phyloP scores from a whole-genome alignment of 2,888 invertebrate genomes.

The Drosophila dives region DNA sequence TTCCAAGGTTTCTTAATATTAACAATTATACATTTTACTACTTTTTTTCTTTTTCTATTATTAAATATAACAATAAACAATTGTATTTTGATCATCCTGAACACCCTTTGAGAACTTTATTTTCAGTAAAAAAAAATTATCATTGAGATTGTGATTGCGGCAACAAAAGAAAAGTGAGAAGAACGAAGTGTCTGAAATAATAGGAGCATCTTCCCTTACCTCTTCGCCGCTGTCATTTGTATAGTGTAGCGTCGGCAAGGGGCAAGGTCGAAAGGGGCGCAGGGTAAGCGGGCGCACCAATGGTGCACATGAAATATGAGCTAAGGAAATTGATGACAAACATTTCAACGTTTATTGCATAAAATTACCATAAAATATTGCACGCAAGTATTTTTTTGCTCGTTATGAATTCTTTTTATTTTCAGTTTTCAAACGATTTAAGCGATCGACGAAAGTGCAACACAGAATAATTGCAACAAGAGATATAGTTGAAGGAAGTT shows the following conservation, averaged over 20 bases:
- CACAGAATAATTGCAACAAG: constrained; percentile 48
- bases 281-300: constrained; percentile 18
- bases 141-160: constrained; percentile 35
- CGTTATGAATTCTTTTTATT: constrained; percentile 47
- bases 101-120: constrained; percentile 41
- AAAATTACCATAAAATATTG: constrained; percentile 79
- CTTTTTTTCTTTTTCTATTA: neutral
- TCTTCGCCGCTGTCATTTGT: constrained; percentile 15
- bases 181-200: constrained; percentile 48
- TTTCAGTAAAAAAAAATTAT: constrained; percentile 39
- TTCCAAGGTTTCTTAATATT: neutral
- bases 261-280: neutral
- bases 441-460: constrained; percentile 45
- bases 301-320: constrained; percentile 77
- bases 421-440: constrained; percentile 35
- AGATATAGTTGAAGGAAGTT: constrained; percentile 10
- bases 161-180: constrained; percentile 16
- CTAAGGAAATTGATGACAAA: constrained; percentile 79
- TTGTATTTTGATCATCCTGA: neutral
- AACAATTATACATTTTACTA: neutral
- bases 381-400: constrained; percentile 62
- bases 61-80: neutral
- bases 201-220: constrained; percentile 37
- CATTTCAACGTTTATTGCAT: constrained; percentile 80
- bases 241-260: neutral